Conservation (phyloP, 2,888 invertebrate species). For the Pyrrhia umbra region DNA sequence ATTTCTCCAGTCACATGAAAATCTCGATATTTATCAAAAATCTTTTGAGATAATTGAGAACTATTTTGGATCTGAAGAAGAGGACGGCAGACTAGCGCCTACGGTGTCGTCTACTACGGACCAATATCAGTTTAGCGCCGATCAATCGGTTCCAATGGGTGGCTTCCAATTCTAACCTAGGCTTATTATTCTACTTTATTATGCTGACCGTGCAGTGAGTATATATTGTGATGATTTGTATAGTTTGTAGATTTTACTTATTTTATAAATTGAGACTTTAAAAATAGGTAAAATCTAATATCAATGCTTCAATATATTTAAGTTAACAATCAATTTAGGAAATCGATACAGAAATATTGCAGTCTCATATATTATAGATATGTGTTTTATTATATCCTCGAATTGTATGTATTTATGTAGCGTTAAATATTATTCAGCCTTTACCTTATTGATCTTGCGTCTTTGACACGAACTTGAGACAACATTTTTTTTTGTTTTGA, state of each 20-base stretch:
- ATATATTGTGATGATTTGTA: constrained; percentile 57
- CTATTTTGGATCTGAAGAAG: constrained; percentile 98
- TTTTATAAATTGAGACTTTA: constrained; percentile 30
- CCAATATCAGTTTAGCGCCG: constrained; percentile 93
- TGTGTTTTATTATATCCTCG: background rate
- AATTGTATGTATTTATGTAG: background rate
- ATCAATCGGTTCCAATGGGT: constrained; percentile 93
- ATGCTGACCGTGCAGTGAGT: constrained; percentile 73
- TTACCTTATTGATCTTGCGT: constrained; percentile 19
- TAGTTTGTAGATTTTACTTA: constrained; percentile 41
- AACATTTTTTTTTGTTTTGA: background rate
- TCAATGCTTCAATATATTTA: constrained; percentile 23
- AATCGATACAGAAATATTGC: background rate
- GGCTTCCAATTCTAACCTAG: constrained; percentile 94
- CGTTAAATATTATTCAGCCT: constrained; percentile 7
- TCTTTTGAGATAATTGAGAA: constrained; percentile 99
- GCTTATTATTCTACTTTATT: constrained; percentile 56
- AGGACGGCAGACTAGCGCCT: constrained; percentile 95
- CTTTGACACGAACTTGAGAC: background rate
- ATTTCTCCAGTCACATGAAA: constrained; percentile 98
- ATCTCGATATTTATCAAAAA: constrained; percentile 98
- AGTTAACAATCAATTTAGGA: constrained; percentile 14
- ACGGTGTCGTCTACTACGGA: constrained; percentile 93
- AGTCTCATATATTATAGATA: background rate
- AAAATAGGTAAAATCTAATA: constrained; percentile 22